Evolutionary conservation across 2,113 vertebrate species (phyloP), one percentile per base, ranked within the genome.

Genomic region (Eurystomus gularis): DNA sequence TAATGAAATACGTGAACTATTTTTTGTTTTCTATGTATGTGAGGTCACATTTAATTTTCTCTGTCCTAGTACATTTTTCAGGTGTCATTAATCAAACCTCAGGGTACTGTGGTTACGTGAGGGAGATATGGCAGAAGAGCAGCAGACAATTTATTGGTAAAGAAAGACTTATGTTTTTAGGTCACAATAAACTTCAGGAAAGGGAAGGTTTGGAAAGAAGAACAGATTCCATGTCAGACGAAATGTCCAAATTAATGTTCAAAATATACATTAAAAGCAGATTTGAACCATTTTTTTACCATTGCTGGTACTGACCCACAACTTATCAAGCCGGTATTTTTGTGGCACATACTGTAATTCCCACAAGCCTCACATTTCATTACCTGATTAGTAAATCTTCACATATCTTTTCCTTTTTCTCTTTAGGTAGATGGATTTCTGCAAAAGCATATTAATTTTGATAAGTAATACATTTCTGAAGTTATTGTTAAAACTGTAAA

Each of bases 361-460:
- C 37, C 33, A 37, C n/a, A 83, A 76, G 13, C 15, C 86, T 90
- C 57, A 48, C 5, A 86, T 69, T 88, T 54, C 87, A 68, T 77
- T 80, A 62, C 25, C 23, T 39, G 28, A 84, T 88, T 76, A 70
- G 37, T 54, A 33, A 35, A 81, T 52, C n/a, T 73, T 44, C 33
- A 66, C 6, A 37, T 6, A 19, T 4, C 4, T 77, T 72, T 44
- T 72, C 40, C 17, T 37, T 69, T 61, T 72, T 46, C 88, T 66
- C 39, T 82, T 79, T 94, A 98, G 97, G 97, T 98, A 60, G 97
- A 98, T 68, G 94, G 97, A 79, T 98, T 98, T 97, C 94, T 98
- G 75, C 97, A 98, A 97, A 97, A 97, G 28, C 86, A 97, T 94
- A 90, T 98, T 95, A 98, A 98, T 98, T 98, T 99, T 96, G 97